phyloP scores from a whole-genome alignment of 2,113 vertebrate genomes.

The Zapornia atra region DNA sequence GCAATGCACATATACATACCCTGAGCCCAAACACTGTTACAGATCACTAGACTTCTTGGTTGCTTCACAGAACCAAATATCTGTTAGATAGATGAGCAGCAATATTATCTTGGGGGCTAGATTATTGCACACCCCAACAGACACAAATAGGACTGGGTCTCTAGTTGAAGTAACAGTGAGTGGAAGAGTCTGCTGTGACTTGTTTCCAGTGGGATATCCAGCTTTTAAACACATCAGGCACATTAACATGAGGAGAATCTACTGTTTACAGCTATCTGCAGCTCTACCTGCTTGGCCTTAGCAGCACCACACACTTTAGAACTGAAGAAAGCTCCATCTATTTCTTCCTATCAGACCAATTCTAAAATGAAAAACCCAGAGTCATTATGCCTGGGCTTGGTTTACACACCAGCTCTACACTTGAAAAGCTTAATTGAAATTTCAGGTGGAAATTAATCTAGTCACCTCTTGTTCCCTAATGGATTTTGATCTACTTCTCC shows the following conservation, averaged over 20 bases:
- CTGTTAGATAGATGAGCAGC: neutral
- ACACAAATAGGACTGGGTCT: neutral
- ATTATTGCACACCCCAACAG: neutral
- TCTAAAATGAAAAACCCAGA: neutral
- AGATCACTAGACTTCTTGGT: neutral
- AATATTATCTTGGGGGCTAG: rapidly evolving
- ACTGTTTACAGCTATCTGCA: neutral
- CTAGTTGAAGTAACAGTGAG: neutral
- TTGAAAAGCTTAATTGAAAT: slow-evolving; percentile 45
- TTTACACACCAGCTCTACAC: neutral
- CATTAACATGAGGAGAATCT: slow-evolving; percentile 15
- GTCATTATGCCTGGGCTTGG: slow-evolving; percentile 6
- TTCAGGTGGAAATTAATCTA: slow-evolving; percentile 53
- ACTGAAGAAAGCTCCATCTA: neutral
- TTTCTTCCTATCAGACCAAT: neutral
- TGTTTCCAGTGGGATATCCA: neutral
- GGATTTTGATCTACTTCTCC: slow-evolving; percentile 40
- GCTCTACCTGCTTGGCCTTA: neutral
- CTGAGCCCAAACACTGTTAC: neutral
- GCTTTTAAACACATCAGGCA: slow-evolving; percentile 7
- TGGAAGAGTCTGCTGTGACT: neutral
- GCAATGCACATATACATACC: rapidly evolving
- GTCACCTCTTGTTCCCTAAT: slow-evolving; percentile 30
- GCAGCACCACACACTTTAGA: neutral
- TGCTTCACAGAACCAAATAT: neutral